These are phyloP conservation scores for Ylistrum balloti DNA, from an alignment of 1,140 invertebrate species.

Conservation along the genomic window DNA sequence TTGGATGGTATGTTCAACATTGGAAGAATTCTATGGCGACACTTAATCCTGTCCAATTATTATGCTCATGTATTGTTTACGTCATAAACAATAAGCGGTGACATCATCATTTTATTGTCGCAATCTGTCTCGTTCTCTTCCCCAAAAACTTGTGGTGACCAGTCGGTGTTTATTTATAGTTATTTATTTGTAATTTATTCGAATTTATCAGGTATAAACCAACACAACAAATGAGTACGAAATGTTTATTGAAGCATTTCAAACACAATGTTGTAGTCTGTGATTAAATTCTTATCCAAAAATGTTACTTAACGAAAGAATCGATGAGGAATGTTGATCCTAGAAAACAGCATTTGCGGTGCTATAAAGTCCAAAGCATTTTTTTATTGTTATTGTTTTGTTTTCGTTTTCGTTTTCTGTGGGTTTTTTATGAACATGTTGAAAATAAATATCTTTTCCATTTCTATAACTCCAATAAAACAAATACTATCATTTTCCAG, in stretches of 20 bases:
- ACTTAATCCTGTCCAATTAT: slow-evolving; percentile 3
- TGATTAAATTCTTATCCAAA: background rate
- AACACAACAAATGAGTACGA: background rate
- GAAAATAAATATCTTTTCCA: background rate
- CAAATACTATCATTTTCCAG: too few relatives aligned
- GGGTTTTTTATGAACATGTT: background rate
- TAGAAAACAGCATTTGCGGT: background rate
- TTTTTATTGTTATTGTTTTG: too few relatives aligned
- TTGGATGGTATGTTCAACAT: slow-evolving; percentile 11
- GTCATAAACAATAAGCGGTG: slow-evolving; percentile 24
- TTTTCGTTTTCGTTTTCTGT: too few relatives aligned
- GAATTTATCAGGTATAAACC: slow-evolving; percentile 30
- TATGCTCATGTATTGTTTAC: background rate
- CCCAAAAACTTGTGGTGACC: background rate
- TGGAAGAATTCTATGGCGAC: background rate
- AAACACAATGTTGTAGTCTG: slow-evolving; percentile 4
- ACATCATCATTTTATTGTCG: slow-evolving; percentile 25
- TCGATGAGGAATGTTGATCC: slow-evolving; percentile 20
- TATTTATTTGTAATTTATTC: slow-evolving; percentile 40
- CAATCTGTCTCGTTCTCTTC: slow-evolving; percentile 22
- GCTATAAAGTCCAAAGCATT: background rate
- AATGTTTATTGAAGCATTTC: background rate
- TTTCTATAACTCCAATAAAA: background rate
- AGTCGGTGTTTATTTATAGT: slow-evolving; percentile 19
- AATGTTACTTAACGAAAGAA: background rate